Evolutionary conservation across 2,888 invertebrate species (phyloP).

Genomic region (Lycophotia porphyrea): DNA sequence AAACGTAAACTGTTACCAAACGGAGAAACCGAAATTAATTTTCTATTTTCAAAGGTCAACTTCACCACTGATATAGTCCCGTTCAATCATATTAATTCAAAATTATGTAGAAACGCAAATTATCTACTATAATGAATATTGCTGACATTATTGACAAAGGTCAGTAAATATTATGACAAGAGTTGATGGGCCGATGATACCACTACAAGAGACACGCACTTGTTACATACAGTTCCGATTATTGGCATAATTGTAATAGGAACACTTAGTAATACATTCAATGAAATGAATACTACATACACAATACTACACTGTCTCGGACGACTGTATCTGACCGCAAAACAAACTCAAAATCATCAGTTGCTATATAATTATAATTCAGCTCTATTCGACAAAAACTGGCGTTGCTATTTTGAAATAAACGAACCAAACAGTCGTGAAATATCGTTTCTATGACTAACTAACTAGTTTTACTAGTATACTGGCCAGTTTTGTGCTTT

Average conservation of each 20-base stretch:
- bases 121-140: conserved; percentile 27
- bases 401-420: conserved; percentile 55
- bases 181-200: conserved; percentile 44
- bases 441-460: conserved; percentile 62
- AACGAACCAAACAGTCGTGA: conserved; percentile 54
- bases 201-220: conserved; percentile 20
- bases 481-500: conserved; percentile 43
- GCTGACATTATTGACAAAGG: conserved; percentile 49
- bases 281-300: conserved; percentile 35
- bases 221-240: conserved; percentile 37
- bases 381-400: conserved; percentile 51
- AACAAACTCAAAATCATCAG: conserved; percentile 43
- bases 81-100: conserved; percentile 4
- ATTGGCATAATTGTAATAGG: conserved; percentile 24
- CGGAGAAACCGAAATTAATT: neutral
- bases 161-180: conserved; percentile 49
- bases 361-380: conserved; percentile 36
- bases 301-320: conserved; percentile 6
- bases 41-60: conserved; percentile 13
- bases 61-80: neutral
- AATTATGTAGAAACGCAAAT: conserved; percentile 13
- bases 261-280: conserved; percentile 27
- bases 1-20: neutral
- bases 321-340: conserved; percentile 14
- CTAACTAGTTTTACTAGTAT: conserved; percentile 47